Base-by-base conservation (phyloP, 2,113 vertebrate species). In the Seriola rivoliana region DNA sequence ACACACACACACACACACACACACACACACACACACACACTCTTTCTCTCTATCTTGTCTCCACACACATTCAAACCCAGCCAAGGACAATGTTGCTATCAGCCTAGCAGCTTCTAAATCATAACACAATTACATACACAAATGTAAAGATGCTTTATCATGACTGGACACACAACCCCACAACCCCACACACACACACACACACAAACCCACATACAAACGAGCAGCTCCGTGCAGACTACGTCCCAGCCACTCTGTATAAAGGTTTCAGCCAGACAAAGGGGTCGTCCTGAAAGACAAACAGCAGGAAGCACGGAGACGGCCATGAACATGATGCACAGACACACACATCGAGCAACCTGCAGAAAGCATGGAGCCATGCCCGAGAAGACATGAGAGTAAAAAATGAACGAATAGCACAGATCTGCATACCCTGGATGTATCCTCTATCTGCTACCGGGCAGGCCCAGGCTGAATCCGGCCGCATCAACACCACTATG, bases 361-460 rank as follows among this genome's bases (percentile, higher is more conserved):
- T 55, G 23, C 23, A 44, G 44, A 73, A 29, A 11, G n/a, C 17
- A 2, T 19, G 3, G 74, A 69, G 78, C 58, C 42, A 29, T 17
- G 34, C 23, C 29, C 23, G 62, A 69, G 29, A 58, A 71, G 19
- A 75, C 25, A 25, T 12, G 19, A 62, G 19, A 69, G 63, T 9
- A 38, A 2, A 59, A 75, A 55, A 69, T 2, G 67, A 64, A 73
- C 92, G 93, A 82, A 68, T 7, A 81, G 89, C 92, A 91, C 80
- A 93, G 89, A 59, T 85, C 82, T 85, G 95, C 94, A 90, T 95
- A 96, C 93, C 94, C 93, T 91, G 93, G 94, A 64, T 36, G 75
- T 46, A 11, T 88, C 78, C 85, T 70, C 80, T 55, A 92, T 80
- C 90, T 92, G 74, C 73, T 86, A 78, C 82, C 84, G 89, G 83